Evolutionary conservation across 2,797 vertebrate genomes (phyloP).

Genomic region (Chaetophractus vellerosus): DNA sequence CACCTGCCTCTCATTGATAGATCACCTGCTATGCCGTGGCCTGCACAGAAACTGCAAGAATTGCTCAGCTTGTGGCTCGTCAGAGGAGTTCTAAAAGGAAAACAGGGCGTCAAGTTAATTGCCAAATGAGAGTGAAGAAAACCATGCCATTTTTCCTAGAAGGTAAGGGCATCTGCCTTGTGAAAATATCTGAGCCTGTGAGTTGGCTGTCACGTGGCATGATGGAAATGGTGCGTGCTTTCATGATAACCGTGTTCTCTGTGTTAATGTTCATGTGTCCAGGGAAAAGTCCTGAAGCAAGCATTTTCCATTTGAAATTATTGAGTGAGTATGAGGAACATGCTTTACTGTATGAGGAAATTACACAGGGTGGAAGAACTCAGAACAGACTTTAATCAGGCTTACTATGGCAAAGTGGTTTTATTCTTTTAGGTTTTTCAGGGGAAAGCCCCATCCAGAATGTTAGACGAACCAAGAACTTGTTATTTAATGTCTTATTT

Average conservation of each 20-base stretch:
- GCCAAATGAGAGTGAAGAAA: constrained; percentile 94
- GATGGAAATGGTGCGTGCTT: background rate
- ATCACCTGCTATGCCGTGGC: constrained; percentile 92
- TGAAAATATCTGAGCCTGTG: background rate
- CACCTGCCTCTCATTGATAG: constrained; percentile 75
- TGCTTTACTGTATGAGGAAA: constrained; percentile 19
- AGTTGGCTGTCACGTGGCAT: background rate
- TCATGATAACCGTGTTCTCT: background rate
- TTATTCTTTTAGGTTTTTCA: constrained; percentile 35
- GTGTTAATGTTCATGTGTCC: constrained; percentile 11
- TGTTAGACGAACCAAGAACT: constrained; percentile 42
- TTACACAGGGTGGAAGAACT: background rate
- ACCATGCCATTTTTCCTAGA: constrained; percentile 90
- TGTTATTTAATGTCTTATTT: constrained; percentile 45
- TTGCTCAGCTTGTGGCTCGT: constrained; percentile 95
- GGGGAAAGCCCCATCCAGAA: background rate
- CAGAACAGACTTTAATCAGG: constrained; percentile 7
- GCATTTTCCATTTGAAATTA: constrained; percentile 60
- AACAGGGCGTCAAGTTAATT: constrained; percentile 92
- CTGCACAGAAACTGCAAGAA: constrained; percentile 93
- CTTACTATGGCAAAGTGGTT: background rate
- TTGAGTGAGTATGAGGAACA: background rate
- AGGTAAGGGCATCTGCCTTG: constrained; percentile 87
- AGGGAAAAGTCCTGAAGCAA: background rate
- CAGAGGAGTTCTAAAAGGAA: constrained; percentile 94